Evolutionary conservation across 2,888 invertebrate species (phyloP).

Genomic region (Xestoiulus laeticollis): DNA sequence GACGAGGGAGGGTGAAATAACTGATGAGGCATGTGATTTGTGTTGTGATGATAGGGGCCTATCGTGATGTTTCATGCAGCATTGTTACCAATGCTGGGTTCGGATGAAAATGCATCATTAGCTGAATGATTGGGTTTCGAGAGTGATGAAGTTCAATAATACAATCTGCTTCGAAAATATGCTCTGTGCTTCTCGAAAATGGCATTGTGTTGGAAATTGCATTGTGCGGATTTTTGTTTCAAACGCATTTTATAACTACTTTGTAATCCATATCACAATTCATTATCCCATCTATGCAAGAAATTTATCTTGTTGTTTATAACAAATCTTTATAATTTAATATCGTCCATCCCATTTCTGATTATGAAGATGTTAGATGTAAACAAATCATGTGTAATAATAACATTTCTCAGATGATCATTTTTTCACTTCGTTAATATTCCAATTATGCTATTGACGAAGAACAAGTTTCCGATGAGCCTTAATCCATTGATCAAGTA

Average conservation of each 20-base stretch:
- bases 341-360: no score
- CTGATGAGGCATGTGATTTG: constrained; percentile 30
- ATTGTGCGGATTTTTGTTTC: neutral
- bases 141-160: neutral
- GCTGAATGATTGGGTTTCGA: neutral
- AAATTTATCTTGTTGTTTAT: neutral
- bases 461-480: neutral
- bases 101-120: constrained; percentile 24
- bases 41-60: neutral
- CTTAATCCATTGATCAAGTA: neutral
- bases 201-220: neutral
- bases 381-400: no score
- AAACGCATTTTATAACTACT: neutral
- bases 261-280: neutral
- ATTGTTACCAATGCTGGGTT: neutral
- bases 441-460: no score
- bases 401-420: neutral
- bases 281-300: neutral
- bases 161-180: neutral
- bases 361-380: no score
- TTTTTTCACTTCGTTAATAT: no score
- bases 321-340: no score
- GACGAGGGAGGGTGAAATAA: neutral
- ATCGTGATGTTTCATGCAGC: neutral
- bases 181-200: neutral